phyloP scores from a whole-genome alignment of 2,113 vertebrate genomes.

The Colossoma macropomum region DNA sequence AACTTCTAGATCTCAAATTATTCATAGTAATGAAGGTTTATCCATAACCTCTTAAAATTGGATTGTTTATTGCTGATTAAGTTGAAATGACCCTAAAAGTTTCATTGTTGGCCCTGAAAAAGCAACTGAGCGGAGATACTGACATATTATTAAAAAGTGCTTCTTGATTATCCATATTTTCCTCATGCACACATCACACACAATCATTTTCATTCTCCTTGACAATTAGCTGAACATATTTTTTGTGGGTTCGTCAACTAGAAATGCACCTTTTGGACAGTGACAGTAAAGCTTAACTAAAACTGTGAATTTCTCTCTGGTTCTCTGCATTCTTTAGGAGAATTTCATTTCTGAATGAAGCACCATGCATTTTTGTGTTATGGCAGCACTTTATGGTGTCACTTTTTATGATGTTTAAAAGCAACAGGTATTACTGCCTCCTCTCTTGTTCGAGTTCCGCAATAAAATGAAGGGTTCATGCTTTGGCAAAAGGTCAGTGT shows the following conservation, averaged over 20 bases:
- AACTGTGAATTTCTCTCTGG: constrained; percentile 63
- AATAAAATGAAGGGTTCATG: constrained; percentile 39
- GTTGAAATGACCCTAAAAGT: constrained; percentile 1
- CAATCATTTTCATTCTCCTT: constrained; percentile 38
- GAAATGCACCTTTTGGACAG: constrained; percentile 44
- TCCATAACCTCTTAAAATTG: constrained; percentile 28
- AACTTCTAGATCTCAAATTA: neutral
- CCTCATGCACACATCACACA: neutral
- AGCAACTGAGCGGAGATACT: neutral
- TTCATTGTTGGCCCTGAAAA: neutral
- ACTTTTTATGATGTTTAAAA: constrained; percentile 58
- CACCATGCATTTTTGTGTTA: constrained; percentile 56
- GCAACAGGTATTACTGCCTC: constrained; percentile 51
- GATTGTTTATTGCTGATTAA: constrained; percentile 14
- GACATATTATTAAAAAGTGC: neutral
- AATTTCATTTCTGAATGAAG: constrained; percentile 54
- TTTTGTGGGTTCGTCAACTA: constrained; percentile 9
- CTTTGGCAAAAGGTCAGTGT: constrained; percentile 55
- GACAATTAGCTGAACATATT: constrained; percentile 41
- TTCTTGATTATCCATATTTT: constrained; percentile 1
- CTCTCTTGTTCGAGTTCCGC: neutral
- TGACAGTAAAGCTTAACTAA: constrained; percentile 59
- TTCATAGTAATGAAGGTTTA: neutral
- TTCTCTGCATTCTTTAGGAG: constrained; percentile 54
- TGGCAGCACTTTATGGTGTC: constrained; percentile 73